Percentiles rank a stretch among this genome's conserved stretches.
phyloP scores from a whole-genome alignment of 2,888 invertebrate genomes.

The Synergus laeviventris region DNA sequence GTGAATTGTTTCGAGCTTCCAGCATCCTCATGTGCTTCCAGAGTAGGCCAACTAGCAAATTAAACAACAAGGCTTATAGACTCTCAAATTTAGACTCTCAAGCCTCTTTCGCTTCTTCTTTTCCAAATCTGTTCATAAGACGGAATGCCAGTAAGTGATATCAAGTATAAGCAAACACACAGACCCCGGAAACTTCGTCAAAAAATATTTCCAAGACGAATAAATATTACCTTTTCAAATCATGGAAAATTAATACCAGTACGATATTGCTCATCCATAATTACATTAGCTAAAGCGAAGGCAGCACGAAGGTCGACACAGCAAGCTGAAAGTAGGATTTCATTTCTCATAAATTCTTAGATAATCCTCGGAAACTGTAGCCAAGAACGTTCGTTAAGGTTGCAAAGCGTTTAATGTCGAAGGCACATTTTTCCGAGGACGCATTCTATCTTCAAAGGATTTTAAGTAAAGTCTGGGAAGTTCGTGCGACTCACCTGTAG shows the following conservation, averaged over 20 bases:
- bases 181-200: not conserved
- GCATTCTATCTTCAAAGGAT: slow-evolving; percentile 40
- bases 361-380: slow-evolving; percentile 39
- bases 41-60: not conserved
- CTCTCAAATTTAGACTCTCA: slow-evolving; percentile 19
- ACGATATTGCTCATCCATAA: slow-evolving; percentile 31
- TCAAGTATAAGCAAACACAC: not conserved
- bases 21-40: slow-evolving; percentile 32
- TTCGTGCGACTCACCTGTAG: slow-evolving; percentile 33
- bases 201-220: not conserved
- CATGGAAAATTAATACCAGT: slow-evolving; percentile 20
- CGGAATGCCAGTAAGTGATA: not conserved
- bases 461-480: slow-evolving; percentile 45
- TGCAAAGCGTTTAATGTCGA: slow-evolving; percentile 40
- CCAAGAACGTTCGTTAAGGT: slow-evolving; percentile 40
- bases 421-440: slow-evolving; percentile 30
- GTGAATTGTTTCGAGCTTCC: slow-evolving; percentile 29
- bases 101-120: not conserved
- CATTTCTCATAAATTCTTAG: slow-evolving; percentile 39
- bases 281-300: slow-evolving; percentile 29
- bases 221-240: slow-evolving; percentile 1
- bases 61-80: slow-evolving; percentile 23
- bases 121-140: not conserved
- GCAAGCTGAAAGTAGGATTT: slow-evolving; percentile 35
- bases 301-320: slow-evolving; percentile 13